Evolutionary conservation across 1,140 invertebrate genomes (phyloP), one percentile per base, ranked within the genome.

Genomic region (Hermetia illucens): DNA sequence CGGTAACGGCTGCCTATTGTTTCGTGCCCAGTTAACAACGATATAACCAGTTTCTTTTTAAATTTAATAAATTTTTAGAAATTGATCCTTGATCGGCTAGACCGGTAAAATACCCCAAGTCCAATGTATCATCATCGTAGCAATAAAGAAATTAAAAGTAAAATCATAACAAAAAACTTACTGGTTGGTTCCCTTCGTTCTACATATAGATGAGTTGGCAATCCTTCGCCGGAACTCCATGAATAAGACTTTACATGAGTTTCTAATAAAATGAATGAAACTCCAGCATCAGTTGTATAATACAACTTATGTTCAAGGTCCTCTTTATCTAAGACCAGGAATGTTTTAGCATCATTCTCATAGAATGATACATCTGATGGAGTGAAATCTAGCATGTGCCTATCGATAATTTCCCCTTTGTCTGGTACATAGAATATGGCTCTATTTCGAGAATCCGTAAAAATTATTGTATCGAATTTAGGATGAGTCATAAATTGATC

Each of bases 401-500:
- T 64, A 21, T 58, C 60, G 43, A 91, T 78, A 9, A 62, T 73
- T 29, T 59, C 55, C 0, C 82, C 84, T 66, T 77, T 76, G 56
- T 92, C 70, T 16, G 52, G 63, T 1, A 86, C 88, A 20, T 79
- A 74, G 52, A 79, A 91, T 6, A 91, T 64, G 38, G 76, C 69
- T 49, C 81, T 80, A 55, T 90, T 76, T 13, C 66, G 64, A 9
- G 75, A 70, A 60, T 92, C 88, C 21, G 79, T 74, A 61, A 92
- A 91, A 3, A 91, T 76, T 67, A 88, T 83, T 45, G 72, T 72
- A 45, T 77, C 79, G 47, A 72, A 72, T 39, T 77, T 75, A 3
- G 80, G 79, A 65, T 88, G 83, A 54, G 83, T 86, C 47, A 79
- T 83, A 62, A 88, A 89, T 46, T 81, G 84, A 46, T 86, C 78